These are phyloP conservation scores for Agrochola circellaris DNA, from an alignment of 2,888 invertebrate species.

Conservation along the genomic window DNA sequence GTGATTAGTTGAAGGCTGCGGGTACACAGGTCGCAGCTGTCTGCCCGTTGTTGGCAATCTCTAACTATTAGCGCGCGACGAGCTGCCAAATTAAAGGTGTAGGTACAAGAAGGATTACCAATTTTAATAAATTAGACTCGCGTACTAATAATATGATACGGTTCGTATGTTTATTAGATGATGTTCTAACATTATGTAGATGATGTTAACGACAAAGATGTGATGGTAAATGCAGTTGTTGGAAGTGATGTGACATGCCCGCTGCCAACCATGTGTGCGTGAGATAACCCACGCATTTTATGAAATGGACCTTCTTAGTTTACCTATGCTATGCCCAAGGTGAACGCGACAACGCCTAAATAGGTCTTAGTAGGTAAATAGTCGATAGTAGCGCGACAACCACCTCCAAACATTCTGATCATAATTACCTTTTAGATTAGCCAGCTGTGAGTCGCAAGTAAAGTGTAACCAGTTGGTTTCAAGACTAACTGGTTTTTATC, in stretches of 20 bases:
- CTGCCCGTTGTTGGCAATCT: conserved; percentile 6
- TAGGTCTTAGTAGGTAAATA: conserved; percentile 4
- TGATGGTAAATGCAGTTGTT: too few relatives aligned
- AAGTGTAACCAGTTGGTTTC: conserved; percentile 32
- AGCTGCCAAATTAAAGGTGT: neutral
- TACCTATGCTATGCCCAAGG: conserved; percentile 12
- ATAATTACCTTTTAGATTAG: conserved; percentile 31
- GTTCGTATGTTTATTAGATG: neutral
- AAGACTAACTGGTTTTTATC: conserved; percentile 51
- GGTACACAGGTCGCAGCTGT: neutral
- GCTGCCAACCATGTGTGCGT: too few relatives aligned
- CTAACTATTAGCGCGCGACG: neutral
- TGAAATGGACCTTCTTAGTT: neutral
- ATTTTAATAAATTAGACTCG: neutral
- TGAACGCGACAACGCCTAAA: conserved; percentile 13
- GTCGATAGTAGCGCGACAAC: neutral
- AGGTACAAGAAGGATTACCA: neutral
- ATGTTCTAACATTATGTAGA: neutral
- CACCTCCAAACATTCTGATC: conserved; percentile 26
- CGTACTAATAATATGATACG: too few relatives aligned
- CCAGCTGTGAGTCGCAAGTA: conserved; percentile 3
- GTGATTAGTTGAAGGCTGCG: conserved; percentile 52
- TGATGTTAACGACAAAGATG: neutral
- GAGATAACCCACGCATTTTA: neutral
- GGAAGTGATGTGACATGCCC: neutral